A percentile compares a stretch with the other conserved stretches of the same genome.
phyloP scores from a whole-genome alignment of 1,140 invertebrate species.

The Orussus abietinus region DNA sequence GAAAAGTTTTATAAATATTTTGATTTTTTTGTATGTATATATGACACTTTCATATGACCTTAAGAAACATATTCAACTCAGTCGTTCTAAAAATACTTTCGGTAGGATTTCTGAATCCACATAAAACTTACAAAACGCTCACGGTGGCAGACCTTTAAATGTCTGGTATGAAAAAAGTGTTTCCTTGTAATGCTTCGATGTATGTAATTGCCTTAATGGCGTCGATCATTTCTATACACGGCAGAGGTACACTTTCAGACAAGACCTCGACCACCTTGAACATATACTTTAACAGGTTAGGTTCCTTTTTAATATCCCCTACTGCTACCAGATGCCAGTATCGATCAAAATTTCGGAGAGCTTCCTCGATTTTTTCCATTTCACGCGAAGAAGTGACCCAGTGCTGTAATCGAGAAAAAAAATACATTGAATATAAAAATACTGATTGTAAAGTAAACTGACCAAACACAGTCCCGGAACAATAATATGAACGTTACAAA shows the following conservation, averaged over 20 bases:
- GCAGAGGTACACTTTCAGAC: conserved; percentile 17
- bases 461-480: background rate
- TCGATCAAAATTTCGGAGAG: conserved; percentile 19
- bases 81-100: too few species aligned
- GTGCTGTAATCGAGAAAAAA: background rate
- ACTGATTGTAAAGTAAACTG: too few species aligned
- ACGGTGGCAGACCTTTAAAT: too few species aligned
- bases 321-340: conserved; percentile 18
- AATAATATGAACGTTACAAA: too few species aligned
- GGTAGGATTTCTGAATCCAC: background rate
- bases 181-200: conserved; percentile 11
- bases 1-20: too few species aligned
- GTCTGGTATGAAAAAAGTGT: background rate
- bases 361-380: conserved; percentile 12
- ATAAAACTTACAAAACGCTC: too few species aligned
- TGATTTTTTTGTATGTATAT: too few species aligned
- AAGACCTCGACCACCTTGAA: conserved; percentile 30
- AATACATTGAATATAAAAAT: background rate
- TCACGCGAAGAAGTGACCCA: conserved; percentile 5
- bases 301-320: conserved; percentile 19
- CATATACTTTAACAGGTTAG: conserved; percentile 24
- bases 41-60: conserved; percentile 7
- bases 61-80: too few species aligned
- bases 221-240: conserved; percentile 17
- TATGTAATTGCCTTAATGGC: conserved; percentile 15